Evolutionary conservation across 2,113 vertebrate genomes (phyloP).

Genomic region (Dendropsophus ebraccatus): DNA sequence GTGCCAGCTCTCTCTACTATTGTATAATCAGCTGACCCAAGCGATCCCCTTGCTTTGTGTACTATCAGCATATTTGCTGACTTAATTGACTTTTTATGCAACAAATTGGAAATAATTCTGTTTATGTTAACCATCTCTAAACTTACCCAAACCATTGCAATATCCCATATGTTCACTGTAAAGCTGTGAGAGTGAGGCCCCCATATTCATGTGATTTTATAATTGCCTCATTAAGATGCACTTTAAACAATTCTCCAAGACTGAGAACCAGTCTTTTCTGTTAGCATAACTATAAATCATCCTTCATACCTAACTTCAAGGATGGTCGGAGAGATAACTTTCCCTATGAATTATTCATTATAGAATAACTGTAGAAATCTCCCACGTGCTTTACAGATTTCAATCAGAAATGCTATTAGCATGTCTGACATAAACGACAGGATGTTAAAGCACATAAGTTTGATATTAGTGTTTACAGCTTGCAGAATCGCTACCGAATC

Average conservation of each 20-base stretch:
- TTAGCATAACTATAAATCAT: slow-evolving; percentile 34
- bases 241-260: neutral
- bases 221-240: slow-evolving; percentile 35
- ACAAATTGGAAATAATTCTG: slow-evolving; percentile 30
- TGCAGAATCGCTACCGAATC: neutral
- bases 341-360: slow-evolving; percentile 42
- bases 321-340: slow-evolving; percentile 46
- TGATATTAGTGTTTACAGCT: slow-evolving; percentile 31
- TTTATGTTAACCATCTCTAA: slow-evolving; percentile 10
- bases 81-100: slow-evolving; percentile 36
- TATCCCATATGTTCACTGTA: neutral
- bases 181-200: slow-evolving; percentile 1
- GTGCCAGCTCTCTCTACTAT: slow-evolving; percentile 30
- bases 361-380: slow-evolving; percentile 19
- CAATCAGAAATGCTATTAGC: slow-evolving; percentile 39
- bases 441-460: neutral
- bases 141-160: neutral
- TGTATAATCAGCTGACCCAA: slow-evolving; percentile 34
- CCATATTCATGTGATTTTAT: slow-evolving; percentile 1
- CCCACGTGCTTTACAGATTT: slow-evolving; percentile 17
- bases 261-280: slow-evolving; percentile 10
- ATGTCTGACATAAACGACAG: slow-evolving; percentile 32
- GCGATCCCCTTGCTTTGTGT: slow-evolving; percentile 4
- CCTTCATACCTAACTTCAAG: slow-evolving; percentile 43
- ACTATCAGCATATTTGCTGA: slow-evolving; percentile 24